These are phyloP conservation scores for Gryon sp. DNA, from an alignment of 1,140 invertebrate genomes.

Conservation along the genomic window DNA sequence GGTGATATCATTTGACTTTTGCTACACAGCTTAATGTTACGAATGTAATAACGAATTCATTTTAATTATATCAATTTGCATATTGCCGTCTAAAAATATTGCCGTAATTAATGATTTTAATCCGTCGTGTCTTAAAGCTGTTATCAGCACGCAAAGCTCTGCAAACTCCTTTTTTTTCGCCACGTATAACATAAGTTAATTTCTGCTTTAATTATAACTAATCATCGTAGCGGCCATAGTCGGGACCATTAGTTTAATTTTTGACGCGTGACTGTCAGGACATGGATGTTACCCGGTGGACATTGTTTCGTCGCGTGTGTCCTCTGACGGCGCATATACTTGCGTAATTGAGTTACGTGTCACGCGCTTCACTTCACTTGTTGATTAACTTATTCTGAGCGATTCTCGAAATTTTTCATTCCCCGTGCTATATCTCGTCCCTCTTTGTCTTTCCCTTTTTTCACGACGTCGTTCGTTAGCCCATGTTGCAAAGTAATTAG, in stretches of 20 bases:
- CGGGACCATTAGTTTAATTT: constrained; percentile 46
- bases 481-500: constrained; percentile 17
- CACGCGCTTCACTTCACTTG: constrained; percentile 24
- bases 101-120: constrained; percentile 46
- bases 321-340: constrained; percentile 3
- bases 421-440: no score
- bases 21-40: no score
- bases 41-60: no score
- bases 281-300: neutral
- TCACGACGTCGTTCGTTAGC: constrained; percentile 9
- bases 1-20: no score
- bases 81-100: constrained; percentile 21
- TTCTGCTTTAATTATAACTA: constrained; percentile 43
- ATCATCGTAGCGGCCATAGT: constrained; percentile 18
- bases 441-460: neutral
- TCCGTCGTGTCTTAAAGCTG: constrained; percentile 26
- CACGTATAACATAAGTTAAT: constrained; percentile 50
- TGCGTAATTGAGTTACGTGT: constrained; percentile 29
- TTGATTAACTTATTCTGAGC: constrained; percentile 27
- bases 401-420: constrained; percentile 26
- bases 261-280: constrained; percentile 14
- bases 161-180: constrained; percentile 40
- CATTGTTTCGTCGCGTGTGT: constrained; percentile 13
- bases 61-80: constrained; percentile 52
- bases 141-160: constrained; percentile 55